Conservation (phyloP, 2,797 vertebrate species). For the Paramormyrops hopkinsi region DNA sequence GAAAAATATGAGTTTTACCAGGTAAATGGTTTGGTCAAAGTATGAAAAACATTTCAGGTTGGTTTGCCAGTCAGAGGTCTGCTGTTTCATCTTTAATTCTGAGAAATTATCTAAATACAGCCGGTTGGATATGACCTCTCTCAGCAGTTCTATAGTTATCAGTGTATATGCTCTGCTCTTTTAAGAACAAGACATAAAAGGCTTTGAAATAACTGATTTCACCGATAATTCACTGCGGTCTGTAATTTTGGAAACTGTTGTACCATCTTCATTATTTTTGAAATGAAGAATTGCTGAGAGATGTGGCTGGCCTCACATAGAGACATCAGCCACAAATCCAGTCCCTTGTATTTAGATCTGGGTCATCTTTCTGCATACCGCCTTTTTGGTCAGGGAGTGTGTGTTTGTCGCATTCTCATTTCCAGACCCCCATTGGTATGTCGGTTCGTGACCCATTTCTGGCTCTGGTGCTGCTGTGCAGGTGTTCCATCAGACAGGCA, state of each 20-base stretch:
- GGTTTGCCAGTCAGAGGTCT: conserved; percentile 12
- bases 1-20: not conserved
- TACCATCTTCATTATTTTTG: not conserved
- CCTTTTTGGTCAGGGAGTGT: not conserved
- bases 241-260: not conserved
- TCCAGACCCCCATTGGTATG: not conserved
- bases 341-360: conserved; percentile 22
- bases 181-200: not conserved
- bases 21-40: not conserved
- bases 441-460: not conserved
- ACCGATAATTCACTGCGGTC: not conserved
- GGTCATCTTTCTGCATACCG: conserved; percentile 6
- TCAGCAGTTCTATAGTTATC: not conserved
- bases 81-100: conserved; percentile 23
- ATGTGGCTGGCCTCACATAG: not conserved
- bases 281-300: not conserved
- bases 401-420: not conserved
- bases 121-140: conserved; percentile 15
- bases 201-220: not conserved
- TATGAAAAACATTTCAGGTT: not conserved
- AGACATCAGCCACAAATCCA: conserved; percentile 17
- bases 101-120: conserved; percentile 39
- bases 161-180: not conserved
- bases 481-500: conserved; percentile 11
- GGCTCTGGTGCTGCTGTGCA: not conserved